Conservation (phyloP, 92 coral and sea anemone species). For the Porites divaricata region DNA sequence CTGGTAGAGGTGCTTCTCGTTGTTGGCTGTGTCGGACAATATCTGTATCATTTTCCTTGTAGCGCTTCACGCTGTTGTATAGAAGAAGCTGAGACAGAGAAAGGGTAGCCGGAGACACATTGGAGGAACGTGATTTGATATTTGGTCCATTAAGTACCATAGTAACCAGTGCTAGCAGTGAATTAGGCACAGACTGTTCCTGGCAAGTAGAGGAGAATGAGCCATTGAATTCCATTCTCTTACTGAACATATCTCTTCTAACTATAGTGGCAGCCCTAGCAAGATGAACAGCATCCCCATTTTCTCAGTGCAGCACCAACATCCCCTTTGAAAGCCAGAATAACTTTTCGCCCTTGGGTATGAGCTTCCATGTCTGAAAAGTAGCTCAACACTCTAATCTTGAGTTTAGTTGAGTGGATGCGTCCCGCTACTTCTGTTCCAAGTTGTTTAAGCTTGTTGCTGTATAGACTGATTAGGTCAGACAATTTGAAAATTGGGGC, state of each 20-base stretch:
- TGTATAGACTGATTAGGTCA: constrained; percentile 54
- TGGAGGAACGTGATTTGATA: constrained; percentile 16
- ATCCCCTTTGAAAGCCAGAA: constrained; percentile 32
- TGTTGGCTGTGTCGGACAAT: constrained; percentile 3
- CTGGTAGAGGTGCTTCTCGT: constrained; percentile 30
- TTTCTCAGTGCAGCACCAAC: constrained; percentile 42
- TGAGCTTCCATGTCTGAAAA: constrained; percentile 41
- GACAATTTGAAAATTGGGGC: constrained; percentile 38
- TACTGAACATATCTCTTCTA: constrained; percentile 54
- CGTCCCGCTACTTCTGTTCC: constrained; percentile 2
- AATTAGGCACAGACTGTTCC: constrained; percentile 57
- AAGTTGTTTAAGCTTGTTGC: constrained; percentile 45
- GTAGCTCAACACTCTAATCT: constrained; percentile 50
- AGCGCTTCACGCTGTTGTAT: constrained; percentile 30
- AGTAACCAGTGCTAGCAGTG: constrained; percentile 55
- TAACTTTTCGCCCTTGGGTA: constrained; percentile 45
- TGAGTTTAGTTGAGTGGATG: constrained; percentile 44
- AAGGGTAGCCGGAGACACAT: constrained; percentile 29
- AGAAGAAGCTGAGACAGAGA: constrained; percentile 39
- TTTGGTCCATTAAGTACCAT: constrained; percentile 71
- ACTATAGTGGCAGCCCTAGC: constrained; percentile 69
- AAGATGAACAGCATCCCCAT: constrained; percentile 65
- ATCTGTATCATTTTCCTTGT: background rate
- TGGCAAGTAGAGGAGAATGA: constrained; percentile 56
- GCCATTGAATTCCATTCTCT: constrained; percentile 37